Evolutionary conservation across 2,797 vertebrate genomes (phyloP), one percentile per base, ranked within the genome.

Genomic region (Helarctos malayanus): DNA sequence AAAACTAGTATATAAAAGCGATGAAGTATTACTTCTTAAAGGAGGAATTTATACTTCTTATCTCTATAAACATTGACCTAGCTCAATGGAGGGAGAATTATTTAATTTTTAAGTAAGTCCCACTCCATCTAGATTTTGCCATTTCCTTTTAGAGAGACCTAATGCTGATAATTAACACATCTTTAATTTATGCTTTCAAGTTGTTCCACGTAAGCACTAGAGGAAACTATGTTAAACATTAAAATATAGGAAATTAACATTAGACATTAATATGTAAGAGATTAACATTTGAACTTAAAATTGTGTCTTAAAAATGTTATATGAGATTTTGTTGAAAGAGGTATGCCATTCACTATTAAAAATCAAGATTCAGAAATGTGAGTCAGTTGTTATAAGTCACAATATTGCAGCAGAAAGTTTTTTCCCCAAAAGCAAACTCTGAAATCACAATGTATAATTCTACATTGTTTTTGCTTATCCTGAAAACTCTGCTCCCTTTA

Each of bases 181-280:
- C 92, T 91, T 47, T 52, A 96, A 94, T n/a, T 85, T 90, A 47
- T 38, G 12, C 21, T 95, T 97, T 94, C 84, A 97, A 88, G 84
- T 89, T 91, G 86, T 81, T 96, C 85, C 84, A 89, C 45, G 32
- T 96, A 89, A 96, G 56, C 71, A 97, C 16, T 63, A 96, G 94
- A 97, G 68, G 57, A 97, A 90, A 97, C 52, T 88, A 95, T 97
- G 93, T 92, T 96, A 96, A 97, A 97, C 45, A 97, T 61, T 80
- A 95, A 97, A 59, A 95, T 61, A 18, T 6, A 94, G 27, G 7
- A 84, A 94, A 93, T 82, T 75, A 69, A 63, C 29, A 90, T 52
- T 78, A 87, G 86, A 63, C 52, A 91, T 61, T 85, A 84, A 91
- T 92, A 95, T 54, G 8, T 68, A 94, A 89, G 45, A 61, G 71